Evolutionary conservation across 1,140 invertebrate genomes (phyloP).

Genomic region (Heliothis subflexa): DNA sequence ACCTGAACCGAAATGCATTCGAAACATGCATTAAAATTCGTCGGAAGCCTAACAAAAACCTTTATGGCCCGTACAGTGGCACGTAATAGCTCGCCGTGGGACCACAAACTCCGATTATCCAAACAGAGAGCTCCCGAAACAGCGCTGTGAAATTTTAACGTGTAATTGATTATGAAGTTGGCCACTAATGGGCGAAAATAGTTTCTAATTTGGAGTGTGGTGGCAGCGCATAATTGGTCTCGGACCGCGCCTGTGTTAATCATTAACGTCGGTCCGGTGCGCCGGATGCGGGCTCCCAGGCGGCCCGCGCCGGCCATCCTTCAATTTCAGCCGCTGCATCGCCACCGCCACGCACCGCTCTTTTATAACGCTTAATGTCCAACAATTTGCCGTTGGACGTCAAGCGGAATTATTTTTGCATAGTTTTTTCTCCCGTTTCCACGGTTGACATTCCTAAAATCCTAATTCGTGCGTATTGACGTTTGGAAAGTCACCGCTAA

Average conservation of each 20-base stretch:
- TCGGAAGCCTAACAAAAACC: conserved; percentile 78
- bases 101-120: conserved; percentile 86
- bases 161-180: conserved; percentile 86
- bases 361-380: conserved; percentile 49
- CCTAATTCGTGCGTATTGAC: conserved; percentile 83
- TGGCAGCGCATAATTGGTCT: conserved; percentile 80
- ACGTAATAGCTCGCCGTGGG: conserved; percentile 82
- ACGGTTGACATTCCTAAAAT: conserved; percentile 68
- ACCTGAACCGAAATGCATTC: conserved; percentile 69
- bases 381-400: conserved; percentile 49
- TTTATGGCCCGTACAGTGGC: conserved; percentile 70
- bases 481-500: conserved; percentile 80
- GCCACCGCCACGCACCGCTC: conserved; percentile 9
- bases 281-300: conserved; percentile 60
- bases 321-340: conserved; percentile 63
- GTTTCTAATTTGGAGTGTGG: conserved; percentile 85
- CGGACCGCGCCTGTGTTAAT: conserved; percentile 79
- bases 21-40: conserved; percentile 80
- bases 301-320: conserved; percentile 62
- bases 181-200: conserved; percentile 85
- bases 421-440: conserved; percentile 62
- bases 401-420: conserved; percentile 60
- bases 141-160: conserved; percentile 83
- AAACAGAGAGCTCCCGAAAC: conserved; percentile 81
- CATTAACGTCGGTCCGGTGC: conserved; percentile 71